phyloP scores from a whole-genome alignment of 1,140 invertebrate species.

The Ceratina calcarata region DNA sequence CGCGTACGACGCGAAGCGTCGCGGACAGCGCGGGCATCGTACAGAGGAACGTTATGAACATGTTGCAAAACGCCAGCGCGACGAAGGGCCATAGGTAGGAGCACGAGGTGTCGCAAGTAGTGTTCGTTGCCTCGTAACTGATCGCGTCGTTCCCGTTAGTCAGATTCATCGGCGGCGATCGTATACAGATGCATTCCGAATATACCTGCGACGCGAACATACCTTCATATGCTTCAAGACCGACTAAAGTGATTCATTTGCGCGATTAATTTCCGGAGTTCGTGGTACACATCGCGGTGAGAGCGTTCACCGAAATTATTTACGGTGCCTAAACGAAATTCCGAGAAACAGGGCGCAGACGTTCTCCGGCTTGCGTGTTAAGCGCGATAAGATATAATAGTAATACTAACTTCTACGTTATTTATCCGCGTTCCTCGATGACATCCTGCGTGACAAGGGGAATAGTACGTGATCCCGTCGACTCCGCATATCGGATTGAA shows the following conservation, averaged over 20 bases:
- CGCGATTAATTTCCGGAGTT: not conserved
- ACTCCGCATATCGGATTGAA: slow-evolving; percentile 88
- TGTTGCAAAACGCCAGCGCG: slow-evolving; percentile 84
- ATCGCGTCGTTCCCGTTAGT: slow-evolving; percentile 63
- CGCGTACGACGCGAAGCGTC: slow-evolving; percentile 89
- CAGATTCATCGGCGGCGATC: slow-evolving; percentile 51
- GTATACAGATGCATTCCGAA: slow-evolving; percentile 81
- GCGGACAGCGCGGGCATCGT: slow-evolving; percentile 89
- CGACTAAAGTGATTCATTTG: too few relatives aligned
- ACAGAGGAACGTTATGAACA: slow-evolving; percentile 88
- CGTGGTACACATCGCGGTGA: not conserved
- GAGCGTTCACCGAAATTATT: not conserved
- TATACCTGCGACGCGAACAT: slow-evolving; percentile 77
- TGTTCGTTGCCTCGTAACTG: slow-evolving; percentile 82
- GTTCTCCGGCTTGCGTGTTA: not conserved
- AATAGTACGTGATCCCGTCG: slow-evolving; percentile 91
- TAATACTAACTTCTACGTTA: slow-evolving; percentile 66
- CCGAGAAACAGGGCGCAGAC: not conserved
- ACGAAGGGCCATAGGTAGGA: slow-evolving; percentile 85
- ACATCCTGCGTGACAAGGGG: slow-evolving; percentile 92
- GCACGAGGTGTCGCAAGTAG: slow-evolving; percentile 84
- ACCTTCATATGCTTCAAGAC: too few relatives aligned
- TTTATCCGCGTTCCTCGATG: slow-evolving; percentile 73
- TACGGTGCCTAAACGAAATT: not conserved
- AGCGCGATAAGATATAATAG: not conserved